Evolutionary conservation across 2,797 vertebrate genomes (phyloP), one percentile per base, ranked within the genome.

Genomic region (Xenops minutus): DNA sequence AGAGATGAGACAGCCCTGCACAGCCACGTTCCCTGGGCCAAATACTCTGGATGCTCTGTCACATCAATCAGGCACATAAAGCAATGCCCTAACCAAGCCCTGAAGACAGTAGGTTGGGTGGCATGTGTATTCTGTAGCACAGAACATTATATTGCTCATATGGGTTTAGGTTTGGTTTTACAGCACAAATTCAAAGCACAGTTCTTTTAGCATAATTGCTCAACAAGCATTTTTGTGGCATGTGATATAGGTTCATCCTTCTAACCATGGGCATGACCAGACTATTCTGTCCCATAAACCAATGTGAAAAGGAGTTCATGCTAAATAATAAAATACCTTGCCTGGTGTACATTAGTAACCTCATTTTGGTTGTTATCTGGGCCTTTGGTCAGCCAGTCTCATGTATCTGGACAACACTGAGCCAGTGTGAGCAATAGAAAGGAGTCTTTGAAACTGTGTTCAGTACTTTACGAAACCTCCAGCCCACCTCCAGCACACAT

Each of bases 1-100:
- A 46, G 15, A 46, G 63, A 12, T 49, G n/a, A 30, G 51, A 6
- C 29, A 85, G 58, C 54, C 44, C 71, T 32, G 24, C 1, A 3
- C 22, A n/a, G 34, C 20, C 0, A 0, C 6, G 3, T 59, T 51
- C 54, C 66, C 54, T 46, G 36, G 44, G 39, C 49, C 27, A n/a
- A 32, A 30, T 22, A 1, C 2, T 2, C 59, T 21, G 75, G 54
- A 1, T 52, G 59, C 78, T 64, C 48, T 49, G 15, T 39, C 55
- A 6, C 26, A 2, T 36, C 69, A 55, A 7, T 14, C 64, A 55
- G 43, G 49, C 39, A 44, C 5, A 3, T 2, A 21, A 30, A 79
- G 6, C 64, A 22, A 8, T 7, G 36, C 55, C 55, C 61, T 30
- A 37, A 27, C 44, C 3, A 0, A 89, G 80, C 46, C 59, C 73